These are phyloP conservation scores for Diabrotica virgifera DNA, from an alignment of 1,140 invertebrate genomes.

Conservation along the genomic window DNA sequence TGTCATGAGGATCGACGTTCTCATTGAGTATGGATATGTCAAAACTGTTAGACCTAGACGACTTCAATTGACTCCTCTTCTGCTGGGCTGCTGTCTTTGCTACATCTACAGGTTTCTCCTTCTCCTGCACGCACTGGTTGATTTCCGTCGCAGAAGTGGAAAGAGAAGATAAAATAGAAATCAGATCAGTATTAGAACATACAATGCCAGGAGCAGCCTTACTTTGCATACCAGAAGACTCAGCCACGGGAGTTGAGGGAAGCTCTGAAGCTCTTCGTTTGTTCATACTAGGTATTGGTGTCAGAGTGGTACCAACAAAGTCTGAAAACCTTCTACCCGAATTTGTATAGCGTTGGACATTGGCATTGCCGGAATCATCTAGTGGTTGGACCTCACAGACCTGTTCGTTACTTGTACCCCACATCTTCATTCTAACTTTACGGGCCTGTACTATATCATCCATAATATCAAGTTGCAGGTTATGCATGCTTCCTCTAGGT, in stretches of 20 bases:
- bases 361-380: slow-evolving; percentile 59
- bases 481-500: slow-evolving; percentile 72
- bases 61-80: slow-evolving; percentile 32
- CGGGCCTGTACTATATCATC: slow-evolving; percentile 79
- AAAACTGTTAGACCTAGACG: slow-evolving; percentile 65
- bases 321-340: slow-evolving; percentile 66
- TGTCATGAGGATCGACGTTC: slow-evolving; percentile 38
- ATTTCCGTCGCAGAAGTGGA: slow-evolving; percentile 78
- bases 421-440: slow-evolving; percentile 78
- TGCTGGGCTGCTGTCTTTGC: slow-evolving; percentile 27
- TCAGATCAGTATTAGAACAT: slow-evolving; percentile 75
- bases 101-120: slow-evolving; percentile 22
- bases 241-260: slow-evolving; percentile 50
- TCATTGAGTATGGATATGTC: slow-evolving; percentile 70
- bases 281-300: slow-evolving; percentile 52
- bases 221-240: slow-evolving; percentile 35
- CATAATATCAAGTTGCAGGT: slow-evolving; percentile 81
- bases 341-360: slow-evolving; percentile 56
- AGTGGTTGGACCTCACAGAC: slow-evolving; percentile 76
- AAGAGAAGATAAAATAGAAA: slow-evolving; percentile 72
- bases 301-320: slow-evolving; percentile 57
- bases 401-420: slow-evolving; percentile 75
- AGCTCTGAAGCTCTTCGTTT: slow-evolving; percentile 65
- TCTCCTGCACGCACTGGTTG: slow-evolving; percentile 56
- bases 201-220: slow-evolving; percentile 60